These are phyloP conservation scores for Nomia melanderi DNA, from an alignment of 1,140 invertebrate species.

Conservation along the genomic window DNA sequence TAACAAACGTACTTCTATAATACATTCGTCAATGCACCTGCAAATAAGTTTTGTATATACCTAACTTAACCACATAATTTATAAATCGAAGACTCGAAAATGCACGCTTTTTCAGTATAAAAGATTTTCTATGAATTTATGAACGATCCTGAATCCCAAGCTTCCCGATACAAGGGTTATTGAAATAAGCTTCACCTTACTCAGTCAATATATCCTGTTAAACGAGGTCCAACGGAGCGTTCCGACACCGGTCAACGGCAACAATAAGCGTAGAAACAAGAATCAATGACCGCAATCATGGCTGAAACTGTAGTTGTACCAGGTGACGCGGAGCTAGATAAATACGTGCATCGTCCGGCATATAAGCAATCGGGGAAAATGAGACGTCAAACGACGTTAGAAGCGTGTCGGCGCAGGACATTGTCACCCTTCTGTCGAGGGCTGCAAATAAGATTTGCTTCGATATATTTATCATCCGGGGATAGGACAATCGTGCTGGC, in stretches of 20 bases:
- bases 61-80: no score
- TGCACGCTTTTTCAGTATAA: no score
- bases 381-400: conserved; percentile 64
- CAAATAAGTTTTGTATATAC: no score
- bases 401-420: conserved; percentile 44
- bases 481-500: conserved; percentile 66
- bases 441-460: conserved; percentile 57
- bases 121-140: no score
- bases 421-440: conserved; percentile 57
- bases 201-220: background rate
- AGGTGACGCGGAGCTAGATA: conserved; percentile 43
- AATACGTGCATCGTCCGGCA: background rate
- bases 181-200: background rate
- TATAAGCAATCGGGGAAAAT: conserved; percentile 50
- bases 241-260: conserved; percentile 38
- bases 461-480: conserved; percentile 67
- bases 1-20: no score
- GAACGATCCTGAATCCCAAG: background rate
- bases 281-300: conserved; percentile 53
- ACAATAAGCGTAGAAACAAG: conserved; percentile 39
- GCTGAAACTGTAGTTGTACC: conserved; percentile 26
- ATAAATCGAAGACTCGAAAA: no score
- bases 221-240: conserved; percentile 44
- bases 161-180: background rate
- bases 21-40: no score